Conservation (phyloP, 2,797 vertebrate species). For the Crotalus adamanteus region DNA sequence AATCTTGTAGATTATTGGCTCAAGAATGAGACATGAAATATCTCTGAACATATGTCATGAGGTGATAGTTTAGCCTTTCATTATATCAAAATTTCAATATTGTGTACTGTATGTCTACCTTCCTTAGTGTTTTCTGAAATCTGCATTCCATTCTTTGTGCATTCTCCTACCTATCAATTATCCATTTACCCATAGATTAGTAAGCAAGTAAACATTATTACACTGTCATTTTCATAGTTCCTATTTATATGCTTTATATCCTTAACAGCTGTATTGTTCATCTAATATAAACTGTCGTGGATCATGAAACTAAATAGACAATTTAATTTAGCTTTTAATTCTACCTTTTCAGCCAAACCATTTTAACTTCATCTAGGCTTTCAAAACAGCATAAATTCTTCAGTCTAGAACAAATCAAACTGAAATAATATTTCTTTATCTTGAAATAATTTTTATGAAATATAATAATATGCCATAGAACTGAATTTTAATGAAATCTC, state of each 20-base stretch:
- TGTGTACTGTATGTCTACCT: not conserved
- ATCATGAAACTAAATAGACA: constrained; percentile 37
- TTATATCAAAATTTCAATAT: constrained; percentile 9
- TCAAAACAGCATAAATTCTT: constrained; percentile 27
- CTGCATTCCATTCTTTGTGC: constrained; percentile 13
- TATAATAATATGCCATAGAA: not conserved
- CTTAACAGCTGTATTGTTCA: constrained; percentile 52
- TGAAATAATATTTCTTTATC: constrained; percentile 10
- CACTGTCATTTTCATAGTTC: constrained; percentile 25
- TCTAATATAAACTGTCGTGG: constrained; percentile 36
- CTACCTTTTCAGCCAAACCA: constrained; percentile 32
- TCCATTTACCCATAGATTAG: constrained; percentile 11
- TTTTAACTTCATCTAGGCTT: constrained; percentile 43
- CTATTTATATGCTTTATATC: constrained; percentile 40
- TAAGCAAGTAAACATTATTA: constrained; percentile 29
- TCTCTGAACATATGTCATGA: constrained; percentile 34
- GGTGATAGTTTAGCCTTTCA: not conserved
- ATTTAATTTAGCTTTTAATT: constrained; percentile 41
- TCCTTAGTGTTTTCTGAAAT: constrained; percentile 19
- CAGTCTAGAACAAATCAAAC: constrained; percentile 23
- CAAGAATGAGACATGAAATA: constrained; percentile 45
- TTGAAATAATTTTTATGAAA: constrained; percentile 6
- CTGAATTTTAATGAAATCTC: not conserved
- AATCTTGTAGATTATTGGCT: constrained; percentile 20
- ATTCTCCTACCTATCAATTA: constrained; percentile 22